Base-by-base conservation (phyloP, 1,140 invertebrate genomes). In the Bombus breviceps region DNA sequence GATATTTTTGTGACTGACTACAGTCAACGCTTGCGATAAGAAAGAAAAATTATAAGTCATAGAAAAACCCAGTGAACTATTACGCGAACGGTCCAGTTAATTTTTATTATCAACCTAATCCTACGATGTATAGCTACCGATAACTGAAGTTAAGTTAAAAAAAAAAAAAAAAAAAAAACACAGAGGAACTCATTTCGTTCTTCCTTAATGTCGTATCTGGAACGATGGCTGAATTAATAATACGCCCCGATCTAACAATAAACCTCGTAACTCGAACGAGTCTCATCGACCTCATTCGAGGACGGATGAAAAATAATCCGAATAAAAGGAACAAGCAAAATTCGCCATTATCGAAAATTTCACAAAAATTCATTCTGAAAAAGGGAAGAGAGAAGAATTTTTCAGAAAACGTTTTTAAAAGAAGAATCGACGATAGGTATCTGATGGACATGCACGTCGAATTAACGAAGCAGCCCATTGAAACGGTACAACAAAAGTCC, bases 211-310 rank as follows among this genome's bases (percentile, higher is more conserved):
- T n/a, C 34, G 62, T 47, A 79, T 79, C 62, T 69, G 64, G 32
- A 80, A 68, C 78, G 64, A 28, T 53, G 32, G 34, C 53, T 69
- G 64, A 68, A 80, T 80, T 80, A 80, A 80, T 80, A 80, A 80
- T 13, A 12, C 78, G 25, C 34, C 22, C 34, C 64, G 32, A 80
- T 53, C 78, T n/a, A 69, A 80, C 62, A 80, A 80, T 80, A 80
- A 80, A 69, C 32, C 13, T 18, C 43, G 37, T 18, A 22, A 47
- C 41, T 37, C 25, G 41, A 80, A 80, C 22, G 41, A 68, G 62
- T 43, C 37, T 34, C 43, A 69, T 80, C 43, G 41, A 80, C 43
- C 62, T 53, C 32, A 41, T 79, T 79, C 64, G 41, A 28, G 10
- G n/a, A 41, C 28, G 1, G 3, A 32, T 64, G 39, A 68, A 80